Conservation (phyloP, 2,797 vertebrate species). For the Falco biarmicus region DNA sequence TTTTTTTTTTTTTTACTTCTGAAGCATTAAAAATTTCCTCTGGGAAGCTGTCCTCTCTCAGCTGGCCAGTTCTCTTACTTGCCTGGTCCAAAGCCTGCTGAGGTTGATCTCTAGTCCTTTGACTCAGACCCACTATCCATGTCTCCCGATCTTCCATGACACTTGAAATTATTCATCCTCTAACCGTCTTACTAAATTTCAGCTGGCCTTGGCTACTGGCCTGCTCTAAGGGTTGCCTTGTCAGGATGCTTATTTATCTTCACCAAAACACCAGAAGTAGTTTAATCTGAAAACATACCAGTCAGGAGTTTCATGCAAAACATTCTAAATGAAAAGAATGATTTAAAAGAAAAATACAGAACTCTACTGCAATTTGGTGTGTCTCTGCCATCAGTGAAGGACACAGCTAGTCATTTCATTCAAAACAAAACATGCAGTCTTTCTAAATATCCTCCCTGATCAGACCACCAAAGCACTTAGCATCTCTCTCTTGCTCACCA, state of each 20-base stretch:
- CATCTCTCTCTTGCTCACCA: conserved; percentile 74
- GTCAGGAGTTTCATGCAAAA: neutral
- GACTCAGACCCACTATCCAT: neutral
- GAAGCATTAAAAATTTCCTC: neutral
- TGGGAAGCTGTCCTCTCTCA: neutral
- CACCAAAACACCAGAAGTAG: conserved; percentile 22
- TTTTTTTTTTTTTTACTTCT: neutral
- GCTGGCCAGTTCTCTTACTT: neutral
- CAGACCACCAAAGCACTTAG: conserved; percentile 78
- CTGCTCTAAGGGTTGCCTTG: neutral
- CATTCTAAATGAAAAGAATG: conserved; percentile 19
- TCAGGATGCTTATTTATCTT: conserved; percentile 49
- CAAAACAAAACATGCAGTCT: conserved; percentile 63
- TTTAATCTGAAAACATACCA: conserved; percentile 11
- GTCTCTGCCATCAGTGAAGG: conserved; percentile 32
- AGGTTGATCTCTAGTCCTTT: neutral
- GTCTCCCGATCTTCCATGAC: neutral
- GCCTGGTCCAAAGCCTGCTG: neutral
- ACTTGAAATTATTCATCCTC: conserved; percentile 25
- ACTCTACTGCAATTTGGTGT: conserved; percentile 7
- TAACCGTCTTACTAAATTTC: neutral
- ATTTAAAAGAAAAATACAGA: conserved; percentile 52
- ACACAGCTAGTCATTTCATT: conserved; percentile 34
- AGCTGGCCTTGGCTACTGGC: conserved; percentile 15
- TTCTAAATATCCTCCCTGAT: conserved; percentile 65